Evolutionary conservation across 2,113 vertebrate genomes (phyloP), one percentile per base, ranked within the genome.

Genomic region (Cacatua alba): DNA sequence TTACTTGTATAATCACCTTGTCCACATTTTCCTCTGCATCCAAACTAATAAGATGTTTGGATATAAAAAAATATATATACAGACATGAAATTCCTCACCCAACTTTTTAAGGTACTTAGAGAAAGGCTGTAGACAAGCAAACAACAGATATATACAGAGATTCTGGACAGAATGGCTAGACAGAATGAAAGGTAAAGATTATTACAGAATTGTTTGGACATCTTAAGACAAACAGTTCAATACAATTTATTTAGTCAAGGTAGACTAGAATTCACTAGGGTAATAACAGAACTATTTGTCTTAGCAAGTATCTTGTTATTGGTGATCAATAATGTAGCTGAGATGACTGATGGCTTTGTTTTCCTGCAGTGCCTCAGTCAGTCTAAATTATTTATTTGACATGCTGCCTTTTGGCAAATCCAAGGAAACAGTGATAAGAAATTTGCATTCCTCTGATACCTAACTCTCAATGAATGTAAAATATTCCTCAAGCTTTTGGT

Each of bases 291-390:
- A 96, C 92, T 94, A 96, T 98, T 98, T 98, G 95, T 98, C 98
- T 98, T 97, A 97, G 98, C 97, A 98, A 98, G 95, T 97, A 98
- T 98, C 97, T 98, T 92, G 95, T 97, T 98, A 98, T 97, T 98
- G 98, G 98, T 97, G 97, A 98, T 98, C 98, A 98, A 98, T 98
- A 98, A 97, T 55, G 76, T 49, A 97, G 90, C 96, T 74, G 77
- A 97, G 94, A 98, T 98, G 98, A 98, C 84, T 95, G 97, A 98
- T 98, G 84, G 91, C 92, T 97, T 98, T 98, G 98, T 98, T 98
- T 98, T 97, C 82, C 90, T 95, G 64, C 4, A 1, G 85, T 96
- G 94, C 88, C 95, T 97, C 95, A 96, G 97, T 94, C 96, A 93
- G 48, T 86, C 91, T 98, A 95, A 97, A 98, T 98, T 98, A 98